Evolutionary conservation across 2,113 vertebrate species (phyloP).

Genomic region (Gobius niger): DNA sequence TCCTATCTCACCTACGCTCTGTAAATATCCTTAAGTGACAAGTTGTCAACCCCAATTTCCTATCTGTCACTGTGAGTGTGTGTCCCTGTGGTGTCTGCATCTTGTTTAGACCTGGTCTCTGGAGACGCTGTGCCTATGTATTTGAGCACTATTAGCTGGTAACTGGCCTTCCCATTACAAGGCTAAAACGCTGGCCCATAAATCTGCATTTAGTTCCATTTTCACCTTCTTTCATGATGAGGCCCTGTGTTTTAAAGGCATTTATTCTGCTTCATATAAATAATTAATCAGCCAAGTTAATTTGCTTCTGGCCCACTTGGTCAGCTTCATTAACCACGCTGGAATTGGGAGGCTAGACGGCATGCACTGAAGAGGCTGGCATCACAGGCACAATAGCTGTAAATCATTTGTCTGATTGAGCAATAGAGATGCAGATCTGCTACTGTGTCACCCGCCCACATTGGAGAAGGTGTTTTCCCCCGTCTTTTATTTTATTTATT

Average conservation of each 20-base stretch:
- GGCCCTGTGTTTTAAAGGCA: constrained; percentile 90
- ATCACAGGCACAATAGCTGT: constrained; percentile 59
- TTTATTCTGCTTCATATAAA: constrained; percentile 98
- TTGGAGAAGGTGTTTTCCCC: constrained; percentile 7
- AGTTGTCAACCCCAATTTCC: constrained; percentile 70
- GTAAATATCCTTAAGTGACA: constrained; percentile 65
- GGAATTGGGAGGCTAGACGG: constrained; percentile 80
- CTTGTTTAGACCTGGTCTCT: constrained; percentile 60
- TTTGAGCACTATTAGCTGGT: constrained; percentile 65
- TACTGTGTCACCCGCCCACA: constrained; percentile 40
- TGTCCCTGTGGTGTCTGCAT: constrained; percentile 54
- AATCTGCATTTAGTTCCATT: constrained; percentile 87
- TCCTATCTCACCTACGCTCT: constrained; percentile 55
- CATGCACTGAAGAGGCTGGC: constrained; percentile 75
- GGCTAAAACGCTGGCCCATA: constrained; percentile 77
- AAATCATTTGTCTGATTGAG: constrained; percentile 64
- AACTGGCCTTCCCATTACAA: constrained; percentile 56
- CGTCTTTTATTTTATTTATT: too few species aligned
- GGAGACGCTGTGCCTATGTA: constrained; percentile 40
- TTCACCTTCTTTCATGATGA: constrained; percentile 84
- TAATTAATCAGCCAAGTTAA: constrained; percentile 97
- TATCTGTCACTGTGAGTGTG: constrained; percentile 64
- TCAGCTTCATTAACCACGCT: constrained; percentile 93
- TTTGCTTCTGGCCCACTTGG: constrained; percentile 94
- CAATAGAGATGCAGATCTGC: constrained; percentile 36